Evolutionary conservation across 2,888 invertebrate genomes (phyloP).

Genomic region (Meteorus colon): DNA sequence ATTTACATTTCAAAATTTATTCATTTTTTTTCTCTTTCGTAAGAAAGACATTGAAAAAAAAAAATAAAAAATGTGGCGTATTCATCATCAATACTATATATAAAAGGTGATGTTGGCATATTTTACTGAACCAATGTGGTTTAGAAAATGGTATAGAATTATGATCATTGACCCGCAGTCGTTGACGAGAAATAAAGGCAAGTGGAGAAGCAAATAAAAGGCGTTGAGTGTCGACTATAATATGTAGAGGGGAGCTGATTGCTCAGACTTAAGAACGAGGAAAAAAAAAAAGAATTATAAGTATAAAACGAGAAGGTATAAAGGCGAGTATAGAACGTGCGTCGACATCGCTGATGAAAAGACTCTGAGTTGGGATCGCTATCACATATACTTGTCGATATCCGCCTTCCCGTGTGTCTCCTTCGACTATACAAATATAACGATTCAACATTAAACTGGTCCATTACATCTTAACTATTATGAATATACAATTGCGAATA

Average conservation of each 20-base stretch:
- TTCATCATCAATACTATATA: neutral
- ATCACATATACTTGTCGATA: constrained; percentile 40
- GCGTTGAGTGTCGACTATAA: neutral
- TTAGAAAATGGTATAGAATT: constrained; percentile 2
- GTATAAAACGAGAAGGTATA: constrained; percentile 43
- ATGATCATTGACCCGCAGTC: constrained; percentile 1
- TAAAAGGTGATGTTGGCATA: neutral
- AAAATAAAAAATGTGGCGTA: neutral
- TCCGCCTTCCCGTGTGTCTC: constrained; percentile 26
- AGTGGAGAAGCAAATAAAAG: constrained; percentile 6
- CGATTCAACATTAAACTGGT: neutral
- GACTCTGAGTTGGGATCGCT: constrained; percentile 42
- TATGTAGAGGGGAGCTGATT: neutral
- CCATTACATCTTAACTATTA: neutral
- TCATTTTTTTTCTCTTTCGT: too few species aligned
- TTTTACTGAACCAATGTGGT: neutral
- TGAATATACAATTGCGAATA: neutral
- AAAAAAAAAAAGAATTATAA: constrained; percentile 13
- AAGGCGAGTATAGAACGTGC: constrained; percentile 51
- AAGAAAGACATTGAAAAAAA: neutral
- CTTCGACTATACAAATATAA: neutral
- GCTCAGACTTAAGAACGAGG: neutral
- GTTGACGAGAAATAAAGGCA: constrained; percentile 10
- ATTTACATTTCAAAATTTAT: too few species aligned
- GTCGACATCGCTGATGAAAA: constrained; percentile 57